Base-by-base conservation (phyloP, 2,113 vertebrate species). In the Mystacornis crossleyi region DNA sequence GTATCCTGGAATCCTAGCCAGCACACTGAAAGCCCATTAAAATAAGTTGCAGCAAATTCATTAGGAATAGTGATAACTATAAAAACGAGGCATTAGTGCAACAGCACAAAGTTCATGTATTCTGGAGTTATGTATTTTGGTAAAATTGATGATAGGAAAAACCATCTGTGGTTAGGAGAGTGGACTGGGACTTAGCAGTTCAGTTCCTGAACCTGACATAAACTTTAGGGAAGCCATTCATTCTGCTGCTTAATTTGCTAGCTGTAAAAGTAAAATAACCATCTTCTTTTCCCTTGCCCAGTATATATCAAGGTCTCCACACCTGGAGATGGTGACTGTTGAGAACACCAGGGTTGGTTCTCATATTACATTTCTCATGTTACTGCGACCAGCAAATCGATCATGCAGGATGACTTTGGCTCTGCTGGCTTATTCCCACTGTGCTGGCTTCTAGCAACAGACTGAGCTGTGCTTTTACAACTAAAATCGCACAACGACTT, bases 61-160 rank as follows among this genome's bases (percentile, higher is more conserved):
- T 60, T 93, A 94, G 66, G 40, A 86, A 51, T 15, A 92, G 43
- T 48, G 71, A 90, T 94, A 95, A 97, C 51, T 53, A 92, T 48
- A 94, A 94, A 94, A 96, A 90, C 33, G 33, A 93, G 40, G 65
- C 86, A 92, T 65, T 93, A 89, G 17, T 86, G 72, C 89, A 92
- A 45, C 43, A 71, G 53, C 18, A 82, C 65, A 71, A 93, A 89
- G 70, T 78, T 89, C 51, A 47, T 64, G 85, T 64, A 65, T 88
- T 83, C 75, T 91, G 48, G 9, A 92, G 29, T 65, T 90, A 89
- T 10, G 28, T 64, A 78, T 86, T 95, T 92, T 95, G 65, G 88
- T 92, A 90, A 90, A 88, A 92, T 61, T 79, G 80, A 95, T 67
- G 74, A 91, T 70, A 94, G 74, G 57, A 96, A 95, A 95, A 93